Base-by-base conservation (phyloP, 2,888 invertebrate species). In the Heteropelma amictum region DNA sequence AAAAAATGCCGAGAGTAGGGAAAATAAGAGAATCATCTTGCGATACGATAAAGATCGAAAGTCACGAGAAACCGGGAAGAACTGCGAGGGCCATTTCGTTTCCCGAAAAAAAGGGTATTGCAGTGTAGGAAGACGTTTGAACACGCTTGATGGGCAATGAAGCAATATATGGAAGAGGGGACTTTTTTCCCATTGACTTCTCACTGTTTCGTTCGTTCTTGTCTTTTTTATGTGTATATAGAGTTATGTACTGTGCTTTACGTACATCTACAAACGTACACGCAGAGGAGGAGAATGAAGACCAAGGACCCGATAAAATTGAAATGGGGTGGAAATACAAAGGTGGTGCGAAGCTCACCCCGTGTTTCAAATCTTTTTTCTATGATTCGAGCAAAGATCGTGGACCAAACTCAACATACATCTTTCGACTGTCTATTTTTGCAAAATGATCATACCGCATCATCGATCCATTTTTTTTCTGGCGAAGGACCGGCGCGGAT, bases 311-410 rank as follows among this genome's bases (percentile, higher is more conserved):
- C 65, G 63, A 75, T 75, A 75, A 75, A 75, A 67, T 56, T 67
- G 61, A 75, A 75, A 75, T 75, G 75, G 75, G 35, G 61, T 67
- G 71, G 63, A 75, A 75, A 67, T 71, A 75, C 65, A 75, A 71
- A 67, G 70, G 73, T 69, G 45, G 56, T 58, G 65, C 54, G 35
- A 42, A 23, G 23, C 14, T 47, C 19, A n/a, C 51, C n/a, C 21
- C 10, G 19, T 54, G 33, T 56, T 56, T 47, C 14, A n/a, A n/a
- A n/a, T 42, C 56, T 53, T 58, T 28, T 33, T 23, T 49, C 28
- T 56, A n/a, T 30, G 7, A 40, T 14, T 26, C 17, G 23, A 10
- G 38, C 49, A 8, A 63, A 71, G 71, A 49, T 63, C 65, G 23
- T 26, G 35, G 49, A 47, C 53, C 56, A 68, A 54, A 65, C 30